Percentiles rank a stretch among this genome's conserved stretches.
Conservation (phyloP, 2,888 invertebrate species). For the Torymus texanus region DNA sequence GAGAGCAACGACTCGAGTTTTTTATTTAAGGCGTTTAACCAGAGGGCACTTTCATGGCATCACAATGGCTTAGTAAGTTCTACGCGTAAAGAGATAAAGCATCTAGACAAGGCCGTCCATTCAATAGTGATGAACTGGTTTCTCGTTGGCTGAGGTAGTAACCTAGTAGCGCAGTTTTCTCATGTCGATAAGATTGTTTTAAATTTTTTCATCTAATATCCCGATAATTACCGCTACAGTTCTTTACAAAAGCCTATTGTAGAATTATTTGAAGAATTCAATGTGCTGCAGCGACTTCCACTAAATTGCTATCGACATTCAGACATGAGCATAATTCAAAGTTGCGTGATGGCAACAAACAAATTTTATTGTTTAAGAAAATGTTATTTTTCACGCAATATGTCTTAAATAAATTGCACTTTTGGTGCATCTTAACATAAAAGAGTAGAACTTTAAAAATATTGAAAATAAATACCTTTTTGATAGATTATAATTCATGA, state of each 20-base stretch:
- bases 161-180: constrained; percentile 24
- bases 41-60: constrained; percentile 66
- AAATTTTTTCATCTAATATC: not conserved
- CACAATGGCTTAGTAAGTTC: constrained; percentile 64
- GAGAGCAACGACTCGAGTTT: not conserved
- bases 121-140: constrained; percentile 70
- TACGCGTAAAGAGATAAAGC: constrained; percentile 63
- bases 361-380: too few relatives aligned
- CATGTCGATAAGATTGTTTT: constrained; percentile 28
- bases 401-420: too few relatives aligned
- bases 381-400: too few relatives aligned
- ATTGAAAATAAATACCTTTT: too few relatives aligned
- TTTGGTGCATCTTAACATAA: too few relatives aligned
- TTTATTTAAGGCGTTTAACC: constrained; percentile 57
- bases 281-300: too few relatives aligned
- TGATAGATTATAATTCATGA: not conserved
- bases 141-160: constrained; percentile 41
- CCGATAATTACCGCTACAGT: constrained; percentile 10
- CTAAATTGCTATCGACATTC: too few relatives aligned
- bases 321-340: too few relatives aligned
- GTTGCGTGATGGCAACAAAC: too few relatives aligned
- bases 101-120: constrained; percentile 70
- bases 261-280: constrained; percentile 1
- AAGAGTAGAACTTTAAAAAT: too few relatives aligned
- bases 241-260: not conserved